Evolutionary conservation across 2,797 vertebrate species (phyloP).

Genomic region (Nannoperca australis): DNA sequence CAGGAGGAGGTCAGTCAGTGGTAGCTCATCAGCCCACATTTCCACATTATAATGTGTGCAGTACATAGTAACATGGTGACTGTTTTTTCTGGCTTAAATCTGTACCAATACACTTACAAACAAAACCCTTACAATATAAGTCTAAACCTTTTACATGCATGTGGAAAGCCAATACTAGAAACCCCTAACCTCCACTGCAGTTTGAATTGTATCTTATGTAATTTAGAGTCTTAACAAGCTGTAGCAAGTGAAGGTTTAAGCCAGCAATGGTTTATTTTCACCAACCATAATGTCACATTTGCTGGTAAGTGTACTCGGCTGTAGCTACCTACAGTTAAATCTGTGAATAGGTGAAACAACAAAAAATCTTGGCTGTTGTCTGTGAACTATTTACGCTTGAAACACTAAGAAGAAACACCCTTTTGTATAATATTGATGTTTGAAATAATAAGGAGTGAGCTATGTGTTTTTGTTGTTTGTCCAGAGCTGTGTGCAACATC

Average conservation of each 20-base stretch:
- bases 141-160: not conserved
- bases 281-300: not conserved
- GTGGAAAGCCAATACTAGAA: not conserved
- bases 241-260: not conserved
- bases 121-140: not conserved
- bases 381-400: not conserved
- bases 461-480: not conserved
- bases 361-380: not conserved
- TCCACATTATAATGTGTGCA: not conserved
- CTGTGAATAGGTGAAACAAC: not conserved
- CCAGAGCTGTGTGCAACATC: too few species aligned
- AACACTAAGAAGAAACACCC: not conserved
- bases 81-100: constrained; percentile 19
- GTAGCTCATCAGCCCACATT: constrained; percentile 20
- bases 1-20: constrained; percentile 22
- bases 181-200: not conserved
- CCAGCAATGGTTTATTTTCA: not conserved
- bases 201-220: not conserved
- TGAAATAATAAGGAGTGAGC: not conserved
- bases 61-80: not conserved
- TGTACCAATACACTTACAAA: not conserved
- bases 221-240: not conserved
- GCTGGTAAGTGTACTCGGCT: not conserved
- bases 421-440: not conserved
- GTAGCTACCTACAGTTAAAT: not conserved